phyloP scores from a whole-genome alignment of 1,140 invertebrate species.

The Physella acuta region DNA sequence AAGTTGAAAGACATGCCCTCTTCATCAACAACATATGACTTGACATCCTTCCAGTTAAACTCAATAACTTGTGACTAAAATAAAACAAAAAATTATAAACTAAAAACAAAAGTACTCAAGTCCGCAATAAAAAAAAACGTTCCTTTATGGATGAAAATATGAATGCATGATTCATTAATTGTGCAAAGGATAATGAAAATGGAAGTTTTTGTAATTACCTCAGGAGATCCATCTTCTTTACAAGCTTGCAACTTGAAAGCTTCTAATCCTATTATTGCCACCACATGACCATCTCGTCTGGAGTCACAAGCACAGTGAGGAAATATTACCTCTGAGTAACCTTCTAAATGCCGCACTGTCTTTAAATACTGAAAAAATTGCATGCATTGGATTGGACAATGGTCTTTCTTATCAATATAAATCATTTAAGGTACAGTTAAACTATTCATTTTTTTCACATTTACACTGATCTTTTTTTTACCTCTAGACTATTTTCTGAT shows the following conservation, averaged over 20 bases:
- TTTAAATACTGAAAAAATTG: slow-evolving; percentile 75
- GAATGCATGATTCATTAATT: too few relatives aligned
- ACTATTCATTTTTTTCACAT: too few relatives aligned
- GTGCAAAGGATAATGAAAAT: too few relatives aligned
- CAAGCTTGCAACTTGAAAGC: slow-evolving; percentile 85
- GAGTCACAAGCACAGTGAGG: slow-evolving; percentile 94
- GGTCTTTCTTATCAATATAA: too few relatives aligned
- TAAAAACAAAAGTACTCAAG: neutral
- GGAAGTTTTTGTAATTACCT: slow-evolving; percentile 65
- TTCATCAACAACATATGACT: slow-evolving; percentile 85
- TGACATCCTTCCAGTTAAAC: slow-evolving; percentile 79
- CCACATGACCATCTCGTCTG: slow-evolving; percentile 86
- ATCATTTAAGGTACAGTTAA: too few relatives aligned
- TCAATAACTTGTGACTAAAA: slow-evolving; percentile 76
- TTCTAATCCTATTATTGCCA: slow-evolving; percentile 74
- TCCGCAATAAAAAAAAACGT: too few relatives aligned
- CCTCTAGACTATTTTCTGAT: slow-evolving; percentile 79
- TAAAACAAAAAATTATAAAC: slow-evolving; percentile 25
- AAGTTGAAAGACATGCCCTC: slow-evolving; percentile 87
- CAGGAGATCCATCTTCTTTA: slow-evolving; percentile 79
- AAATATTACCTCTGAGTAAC: slow-evolving; percentile 89
- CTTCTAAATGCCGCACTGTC: slow-evolving; percentile 80
- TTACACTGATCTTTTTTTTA: slow-evolving; percentile 53
- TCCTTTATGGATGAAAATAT: too few relatives aligned
- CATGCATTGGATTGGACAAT: too few relatives aligned